Base-by-base conservation (phyloP, 2,113 vertebrate genomes). In the Phocoena sinus region DNA sequence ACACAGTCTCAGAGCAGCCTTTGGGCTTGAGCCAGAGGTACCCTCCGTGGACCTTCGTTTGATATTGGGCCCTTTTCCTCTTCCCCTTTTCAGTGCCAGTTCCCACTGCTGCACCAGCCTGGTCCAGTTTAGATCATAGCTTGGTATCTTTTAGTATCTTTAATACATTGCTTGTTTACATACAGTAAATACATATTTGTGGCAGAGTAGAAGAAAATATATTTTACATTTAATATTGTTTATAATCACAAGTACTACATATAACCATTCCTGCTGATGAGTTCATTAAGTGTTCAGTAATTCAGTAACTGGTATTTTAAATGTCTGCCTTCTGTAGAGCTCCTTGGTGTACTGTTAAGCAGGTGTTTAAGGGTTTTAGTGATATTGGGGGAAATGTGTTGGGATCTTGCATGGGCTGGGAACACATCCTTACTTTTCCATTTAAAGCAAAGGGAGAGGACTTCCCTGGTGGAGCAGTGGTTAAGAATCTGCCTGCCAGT, bases 261-360 rank as follows among this genome's bases (percentile, higher is more conserved):
- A 67, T 17, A 95, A 41, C 80, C 15, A 68, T 36, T 60, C 2
- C 60, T 20, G 25, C 70, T 81, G 92, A 94, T 89, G 62, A 71
- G 36, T 58, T 88, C 31, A 44, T 70, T 90, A 96, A 53, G 28
- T 76, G 70, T 95, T 96, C 50, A 85, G 41, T 95, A 96, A 96
- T 96, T 93, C n/a, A 91, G 28, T 89, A 96, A 95, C 63, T 95
- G 41, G 50, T 71, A 2, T 83, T 94, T 94, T 94, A 74, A 91
- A 94, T 96, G 60, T 82, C 74, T 77, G 14, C 3, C 41, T 95
- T 92, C 31, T 89, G 65, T 53, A 63, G 62, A 33, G 36, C 58
- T 96, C 67, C 36, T 95, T 92, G 26, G 76, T 85, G 70, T 84
- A 60, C 8, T 76, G 8, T 84, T 70, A 41, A 8, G 15, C 12